phyloP scores from a whole-genome alignment of 2,113 vertebrate genomes.

The Podarcis cretensis region DNA sequence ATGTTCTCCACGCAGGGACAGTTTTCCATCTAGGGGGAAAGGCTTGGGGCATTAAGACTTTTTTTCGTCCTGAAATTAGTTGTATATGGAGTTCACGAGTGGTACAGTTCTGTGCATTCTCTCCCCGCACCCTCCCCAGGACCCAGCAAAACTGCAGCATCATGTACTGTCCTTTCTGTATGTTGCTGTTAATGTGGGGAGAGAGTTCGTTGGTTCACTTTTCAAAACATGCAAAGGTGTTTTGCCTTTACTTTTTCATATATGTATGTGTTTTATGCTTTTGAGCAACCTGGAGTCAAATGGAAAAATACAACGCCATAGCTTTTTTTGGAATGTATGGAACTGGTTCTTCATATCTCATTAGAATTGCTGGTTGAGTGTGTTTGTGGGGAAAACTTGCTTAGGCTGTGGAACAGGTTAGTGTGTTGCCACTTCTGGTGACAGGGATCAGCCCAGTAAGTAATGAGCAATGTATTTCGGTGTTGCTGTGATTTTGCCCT shows the following conservation, averaged over 20 bases:
- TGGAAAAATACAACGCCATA: slow-evolving; percentile 67
- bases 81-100: too few relatives aligned
- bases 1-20: neutral
- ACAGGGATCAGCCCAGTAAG: slow-evolving; percentile 50
- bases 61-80: too few relatives aligned
- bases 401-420: slow-evolving; percentile 72
- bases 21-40: too few relatives aligned
- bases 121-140: too few relatives aligned
- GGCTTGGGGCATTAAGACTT: too few relatives aligned
- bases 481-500: neutral
- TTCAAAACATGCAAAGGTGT: neutral
- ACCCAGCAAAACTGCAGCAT: neutral
- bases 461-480: neutral
- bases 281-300: slow-evolving; percentile 13
- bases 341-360: slow-evolving; percentile 62
- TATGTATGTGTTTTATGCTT: too few relatives aligned
- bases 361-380: slow-evolving; percentile 66
- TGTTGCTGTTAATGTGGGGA: neutral
- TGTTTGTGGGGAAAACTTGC: slow-evolving; percentile 55
- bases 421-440: slow-evolving; percentile 61
- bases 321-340: slow-evolving; percentile 59
- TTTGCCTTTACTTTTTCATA: neutral
- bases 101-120: too few relatives aligned
- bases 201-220: neutral
- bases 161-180: too few relatives aligned